Conservation (phyloP, 2,888 invertebrate genomes). For the Barypeithes pellucidus region DNA sequence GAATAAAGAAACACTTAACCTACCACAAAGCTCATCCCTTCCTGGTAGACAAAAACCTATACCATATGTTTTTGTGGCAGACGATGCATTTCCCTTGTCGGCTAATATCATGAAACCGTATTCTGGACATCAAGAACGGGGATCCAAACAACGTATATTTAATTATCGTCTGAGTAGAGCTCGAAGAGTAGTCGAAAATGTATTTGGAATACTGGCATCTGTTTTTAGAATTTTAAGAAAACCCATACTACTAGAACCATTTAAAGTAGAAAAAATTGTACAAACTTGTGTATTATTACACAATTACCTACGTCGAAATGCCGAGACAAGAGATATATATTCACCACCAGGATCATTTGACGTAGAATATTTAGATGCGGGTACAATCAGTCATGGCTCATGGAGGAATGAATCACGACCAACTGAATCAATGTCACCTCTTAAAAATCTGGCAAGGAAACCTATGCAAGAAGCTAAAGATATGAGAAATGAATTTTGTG, state of each 20-base stretch:
- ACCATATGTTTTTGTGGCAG: constrained; percentile 51
- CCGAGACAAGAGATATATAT: neutral
- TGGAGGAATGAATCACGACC: constrained; percentile 31
- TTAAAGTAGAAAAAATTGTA: constrained; percentile 18
- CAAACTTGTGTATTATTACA: constrained; percentile 17
- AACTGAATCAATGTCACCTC: neutral
- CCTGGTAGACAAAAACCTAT: constrained; percentile 32
- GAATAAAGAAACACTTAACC: neutral
- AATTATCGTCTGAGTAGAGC: constrained; percentile 26
- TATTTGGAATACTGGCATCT: constrained; percentile 24
- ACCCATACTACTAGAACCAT: constrained; percentile 3
- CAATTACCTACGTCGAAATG: constrained; percentile 15
- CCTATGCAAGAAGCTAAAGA: neutral
- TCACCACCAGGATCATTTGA: constrained; percentile 48
- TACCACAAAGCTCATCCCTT: constrained; percentile 22
- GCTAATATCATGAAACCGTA: constrained; percentile 37
- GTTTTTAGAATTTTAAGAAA: constrained; percentile 21
- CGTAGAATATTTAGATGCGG: constrained; percentile 41
- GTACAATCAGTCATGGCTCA: constrained; percentile 43
- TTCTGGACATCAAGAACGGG: constrained; percentile 22
- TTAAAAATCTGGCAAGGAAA: neutral
- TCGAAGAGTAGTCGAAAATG: constrained; percentile 18
- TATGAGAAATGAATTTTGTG: neutral
- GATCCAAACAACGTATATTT: constrained; percentile 24
- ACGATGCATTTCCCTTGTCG: constrained; percentile 45